Evolutionary conservation across 2,797 vertebrate species (phyloP).

Genomic region (Xenopus petersii): DNA sequence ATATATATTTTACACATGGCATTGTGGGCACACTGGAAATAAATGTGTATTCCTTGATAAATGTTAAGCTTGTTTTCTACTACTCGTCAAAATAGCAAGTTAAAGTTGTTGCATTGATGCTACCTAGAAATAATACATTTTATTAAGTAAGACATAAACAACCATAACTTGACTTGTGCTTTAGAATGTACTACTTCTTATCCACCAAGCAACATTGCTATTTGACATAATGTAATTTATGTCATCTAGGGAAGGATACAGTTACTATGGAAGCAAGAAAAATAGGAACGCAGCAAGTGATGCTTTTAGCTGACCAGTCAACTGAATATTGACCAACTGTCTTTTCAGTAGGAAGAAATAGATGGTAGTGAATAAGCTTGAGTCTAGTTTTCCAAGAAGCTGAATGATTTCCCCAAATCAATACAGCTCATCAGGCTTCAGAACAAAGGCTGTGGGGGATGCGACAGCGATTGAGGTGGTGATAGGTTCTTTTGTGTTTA

Average conservation of each 20-base stretch:
- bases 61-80: too few species aligned
- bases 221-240: constrained; percentile 44
- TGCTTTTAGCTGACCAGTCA: constrained; percentile 67
- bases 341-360: constrained; percentile 69
- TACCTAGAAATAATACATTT: too few species aligned
- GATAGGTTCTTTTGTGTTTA: constrained; percentile 67
- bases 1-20: too few species aligned
- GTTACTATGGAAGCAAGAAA: constrained; percentile 55
- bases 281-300: constrained; percentile 58
- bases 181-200: constrained; percentile 28
- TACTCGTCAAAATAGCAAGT: too few species aligned
- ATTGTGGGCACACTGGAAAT: too few species aligned
- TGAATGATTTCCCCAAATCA: constrained; percentile 73
- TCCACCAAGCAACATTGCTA: constrained; percentile 43
- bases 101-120: too few species aligned
- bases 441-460: constrained; percentile 67
- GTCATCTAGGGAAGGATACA: constrained; percentile 52
- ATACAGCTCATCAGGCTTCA: constrained; percentile 72
- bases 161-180: constrained; percentile 8
- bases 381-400: constrained; percentile 75
- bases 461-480: constrained; percentile 68
- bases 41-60: too few species aligned
- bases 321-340: constrained; percentile 75
- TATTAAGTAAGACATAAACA: constrained; percentile 9
- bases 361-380: constrained; percentile 68